Evolutionary conservation across 2,113 vertebrate genomes (phyloP).

Genomic region (Coracopsis vasa): DNA sequence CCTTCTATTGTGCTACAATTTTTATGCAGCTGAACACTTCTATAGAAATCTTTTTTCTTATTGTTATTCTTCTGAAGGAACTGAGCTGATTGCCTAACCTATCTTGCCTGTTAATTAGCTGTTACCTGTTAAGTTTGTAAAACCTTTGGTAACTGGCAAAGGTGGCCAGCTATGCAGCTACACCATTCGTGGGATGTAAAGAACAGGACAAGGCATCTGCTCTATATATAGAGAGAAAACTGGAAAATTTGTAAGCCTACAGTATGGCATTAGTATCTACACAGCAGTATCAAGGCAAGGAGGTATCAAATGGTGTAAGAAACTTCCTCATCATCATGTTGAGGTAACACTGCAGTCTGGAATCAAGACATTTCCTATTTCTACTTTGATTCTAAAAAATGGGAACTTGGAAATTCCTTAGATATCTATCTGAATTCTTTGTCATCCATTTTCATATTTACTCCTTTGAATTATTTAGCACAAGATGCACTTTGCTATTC

Average conservation of each 20-base stretch:
- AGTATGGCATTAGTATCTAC: background rate
- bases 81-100: background rate
- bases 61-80: background rate
- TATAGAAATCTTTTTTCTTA: background rate
- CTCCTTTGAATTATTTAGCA: background rate
- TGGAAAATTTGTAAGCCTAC: background rate
- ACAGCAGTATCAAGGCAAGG: background rate
- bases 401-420: background rate
- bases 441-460: background rate
- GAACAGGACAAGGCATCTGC: background rate
- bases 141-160: background rate
- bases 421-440: background rate
- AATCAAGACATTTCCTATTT: background rate
- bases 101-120: background rate
- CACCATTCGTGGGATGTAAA: background rate
- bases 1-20: background rate
- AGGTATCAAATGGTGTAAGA: background rate
- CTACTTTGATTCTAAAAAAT: background rate
- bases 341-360: background rate
- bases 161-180: background rate
- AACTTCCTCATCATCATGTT: background rate
- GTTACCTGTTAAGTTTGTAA: background rate
- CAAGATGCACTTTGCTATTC: background rate
- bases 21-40: conserved; percentile 15
- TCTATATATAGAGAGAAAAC: background rate